Conservation (phyloP, 2,888 invertebrate genomes). For the Eremobia ochroleuca region DNA sequence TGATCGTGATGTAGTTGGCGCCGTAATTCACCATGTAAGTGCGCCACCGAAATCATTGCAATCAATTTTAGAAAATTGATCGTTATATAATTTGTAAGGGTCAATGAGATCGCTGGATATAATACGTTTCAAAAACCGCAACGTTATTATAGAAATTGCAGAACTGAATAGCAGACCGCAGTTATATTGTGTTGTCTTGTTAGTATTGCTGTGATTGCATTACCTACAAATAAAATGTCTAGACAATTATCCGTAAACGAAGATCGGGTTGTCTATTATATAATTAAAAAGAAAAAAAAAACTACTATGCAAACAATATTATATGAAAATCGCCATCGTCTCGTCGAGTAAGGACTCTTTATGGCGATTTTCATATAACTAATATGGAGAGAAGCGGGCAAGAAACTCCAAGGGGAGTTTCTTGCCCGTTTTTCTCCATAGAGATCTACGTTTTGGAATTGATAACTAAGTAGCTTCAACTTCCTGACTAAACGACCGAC, state of each 20-base stretch:
- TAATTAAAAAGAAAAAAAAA: too few species aligned
- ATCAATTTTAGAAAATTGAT: slow-evolving; percentile 66
- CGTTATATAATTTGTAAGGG: slow-evolving; percentile 53
- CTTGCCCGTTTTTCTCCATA: not conserved
- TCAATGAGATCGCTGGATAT: slow-evolving; percentile 57
- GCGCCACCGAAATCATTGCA: slow-evolving; percentile 50
- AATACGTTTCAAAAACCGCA: slow-evolving; percentile 63
- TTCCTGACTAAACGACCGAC: not conserved
- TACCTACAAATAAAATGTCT: slow-evolving; percentile 53
- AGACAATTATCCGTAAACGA: slow-evolving; percentile 24
- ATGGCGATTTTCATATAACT: too few species aligned
- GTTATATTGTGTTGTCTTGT: slow-evolving; percentile 54
- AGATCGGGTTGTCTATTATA: not conserved
- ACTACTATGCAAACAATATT: too few species aligned
- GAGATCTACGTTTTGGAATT: not conserved
- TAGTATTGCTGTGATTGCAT: slow-evolving; percentile 45
- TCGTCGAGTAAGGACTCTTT: too few species aligned
- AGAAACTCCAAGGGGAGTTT: too few species aligned
- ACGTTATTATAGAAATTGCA: slow-evolving; percentile 65
- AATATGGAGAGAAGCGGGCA: too few species aligned
- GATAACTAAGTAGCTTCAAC: not conserved
- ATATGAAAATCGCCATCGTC: too few species aligned
- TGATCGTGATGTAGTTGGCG: slow-evolving; percentile 27
- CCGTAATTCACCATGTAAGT: slow-evolving; percentile 29
- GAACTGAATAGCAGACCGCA: slow-evolving; percentile 58